Evolutionary conservation across 1,140 invertebrate genomes (phyloP).

Genomic region (Helicorthomorpha holstii): DNA sequence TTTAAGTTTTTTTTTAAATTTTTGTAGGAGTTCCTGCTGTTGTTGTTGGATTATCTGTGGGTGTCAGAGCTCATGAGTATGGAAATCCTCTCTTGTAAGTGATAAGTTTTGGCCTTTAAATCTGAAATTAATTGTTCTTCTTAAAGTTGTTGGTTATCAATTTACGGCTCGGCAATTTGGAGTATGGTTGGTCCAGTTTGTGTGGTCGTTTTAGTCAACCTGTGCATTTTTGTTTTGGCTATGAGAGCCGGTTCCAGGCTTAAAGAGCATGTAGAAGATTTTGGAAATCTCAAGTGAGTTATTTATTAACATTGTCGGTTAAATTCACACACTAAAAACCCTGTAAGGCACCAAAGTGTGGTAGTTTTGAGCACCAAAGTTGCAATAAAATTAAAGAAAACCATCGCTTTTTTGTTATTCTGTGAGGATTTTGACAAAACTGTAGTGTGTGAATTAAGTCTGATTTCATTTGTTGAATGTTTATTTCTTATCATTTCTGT

Average conservation of each 20-base stretch:
- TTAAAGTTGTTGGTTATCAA: conserved; percentile 91
- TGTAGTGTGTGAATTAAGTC: neutral
- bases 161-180: conserved; percentile 82
- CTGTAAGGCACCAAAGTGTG: no score
- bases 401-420: no score
- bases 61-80: conserved; percentile 86
- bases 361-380: no score
- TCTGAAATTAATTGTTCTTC: neutral
- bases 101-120: conserved; percentile 7
- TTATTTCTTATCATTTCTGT: conserved; percentile 16
- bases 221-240: conserved; percentile 63
- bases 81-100: conserved; percentile 85
- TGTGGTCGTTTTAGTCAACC: conserved; percentile 44
- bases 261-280: conserved; percentile 74
- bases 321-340: no score
- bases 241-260: conserved; percentile 77
- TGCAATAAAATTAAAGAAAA: no score
- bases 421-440: neutral
- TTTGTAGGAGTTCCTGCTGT: conserved; percentile 57
- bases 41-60: conserved; percentile 74
- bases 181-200: conserved; percentile 71
- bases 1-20: no score
- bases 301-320: neutral
- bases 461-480: no score
- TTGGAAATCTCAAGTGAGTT: conserved; percentile 60